Conservation (phyloP, 1,140 invertebrate genomes). For the Campoletis sonorensis region DNA sequence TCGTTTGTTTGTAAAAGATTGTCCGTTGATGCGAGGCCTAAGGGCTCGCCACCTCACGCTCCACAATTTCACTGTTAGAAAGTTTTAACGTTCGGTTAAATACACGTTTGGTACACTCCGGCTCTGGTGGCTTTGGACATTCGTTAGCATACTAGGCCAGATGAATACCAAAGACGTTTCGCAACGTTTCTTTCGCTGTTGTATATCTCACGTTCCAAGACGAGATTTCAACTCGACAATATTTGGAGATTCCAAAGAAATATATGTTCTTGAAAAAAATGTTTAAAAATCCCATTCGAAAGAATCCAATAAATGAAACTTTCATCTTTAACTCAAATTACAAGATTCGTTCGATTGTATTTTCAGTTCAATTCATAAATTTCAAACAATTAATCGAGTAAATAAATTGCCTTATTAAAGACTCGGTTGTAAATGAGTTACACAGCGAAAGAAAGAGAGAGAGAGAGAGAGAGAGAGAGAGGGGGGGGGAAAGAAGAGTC, state of each 20-base stretch:
- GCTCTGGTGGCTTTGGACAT: not conserved
- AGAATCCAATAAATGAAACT: too few species aligned
- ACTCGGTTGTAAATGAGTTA: not conserved
- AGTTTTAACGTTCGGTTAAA: slow-evolving; percentile 27
- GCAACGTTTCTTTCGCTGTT: slow-evolving; percentile 1
- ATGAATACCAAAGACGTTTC: slow-evolving; percentile 34
- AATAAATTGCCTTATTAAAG: not conserved
- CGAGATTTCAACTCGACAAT: not conserved
- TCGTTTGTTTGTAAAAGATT: not conserved
- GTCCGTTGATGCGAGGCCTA: not conserved
- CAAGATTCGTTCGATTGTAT: too few species aligned
- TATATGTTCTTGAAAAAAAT: not conserved
- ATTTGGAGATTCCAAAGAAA: not conserved
- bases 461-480: too few species aligned
- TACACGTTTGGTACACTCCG: slow-evolving; percentile 1
- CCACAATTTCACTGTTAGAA: slow-evolving; percentile 29
- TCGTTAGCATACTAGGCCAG: slow-evolving; percentile 33
- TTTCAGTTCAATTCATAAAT: too few species aligned
- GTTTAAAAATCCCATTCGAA: too few species aligned
- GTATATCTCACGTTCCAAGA: not conserved
- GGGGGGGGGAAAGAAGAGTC: not conserved
- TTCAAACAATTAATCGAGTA: too few species aligned
- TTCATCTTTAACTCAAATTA: too few species aligned
- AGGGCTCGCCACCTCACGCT: slow-evolving; percentile 14
- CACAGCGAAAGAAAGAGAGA: not conserved